phyloP scores from a whole-genome alignment of 2,113 vertebrate genomes.

The Platanista minor region DNA sequence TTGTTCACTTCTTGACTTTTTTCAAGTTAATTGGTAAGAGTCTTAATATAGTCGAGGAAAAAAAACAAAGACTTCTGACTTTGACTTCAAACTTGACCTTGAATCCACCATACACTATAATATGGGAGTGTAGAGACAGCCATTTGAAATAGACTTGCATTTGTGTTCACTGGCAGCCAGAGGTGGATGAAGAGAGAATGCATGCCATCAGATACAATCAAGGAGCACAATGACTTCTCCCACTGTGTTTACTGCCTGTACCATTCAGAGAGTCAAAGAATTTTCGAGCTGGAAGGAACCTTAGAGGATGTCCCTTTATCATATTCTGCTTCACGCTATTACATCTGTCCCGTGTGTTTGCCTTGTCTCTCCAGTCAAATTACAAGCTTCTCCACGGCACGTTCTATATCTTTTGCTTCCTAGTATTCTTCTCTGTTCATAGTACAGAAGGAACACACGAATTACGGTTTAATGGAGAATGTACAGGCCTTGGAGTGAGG shows the following conservation, averaged over 20 bases:
- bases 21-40: conserved; percentile 38
- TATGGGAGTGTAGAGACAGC: neutral
- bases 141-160: neutral
- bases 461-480: neutral
- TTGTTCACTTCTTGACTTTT: conserved; percentile 52
- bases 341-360: neutral
- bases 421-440: neutral
- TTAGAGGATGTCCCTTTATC: neutral
- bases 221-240: neutral
- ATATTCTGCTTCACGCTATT: neutral
- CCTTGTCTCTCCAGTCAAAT: neutral
- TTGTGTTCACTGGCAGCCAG: neutral
- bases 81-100: conserved; percentile 46
- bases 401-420: neutral
- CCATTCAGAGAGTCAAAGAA: neutral
- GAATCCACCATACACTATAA: neutral
- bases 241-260: neutral
- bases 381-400: neutral
- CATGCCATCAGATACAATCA: neutral
- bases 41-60: neutral
- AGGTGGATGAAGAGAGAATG: neutral
- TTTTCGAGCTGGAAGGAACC: neutral
- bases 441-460: neutral
- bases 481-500: neutral
- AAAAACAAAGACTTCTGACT: conserved; percentile 12